Evolutionary conservation across 2,113 vertebrate genomes (phyloP).

Genomic region (Xenopus borealis): DNA sequence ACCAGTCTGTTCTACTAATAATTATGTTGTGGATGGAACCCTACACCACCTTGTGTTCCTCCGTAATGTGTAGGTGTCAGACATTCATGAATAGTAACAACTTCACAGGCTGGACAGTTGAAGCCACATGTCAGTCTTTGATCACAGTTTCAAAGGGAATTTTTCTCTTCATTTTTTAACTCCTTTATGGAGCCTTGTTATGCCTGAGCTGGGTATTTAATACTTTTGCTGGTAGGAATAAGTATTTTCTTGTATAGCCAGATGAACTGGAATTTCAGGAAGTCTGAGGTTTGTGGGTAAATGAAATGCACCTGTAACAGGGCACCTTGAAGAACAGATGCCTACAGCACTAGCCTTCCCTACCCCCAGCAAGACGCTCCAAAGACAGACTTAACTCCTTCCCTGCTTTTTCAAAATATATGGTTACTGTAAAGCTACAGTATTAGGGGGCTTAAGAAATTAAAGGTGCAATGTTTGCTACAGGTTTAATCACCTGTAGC

Average conservation of each 20-base stretch:
- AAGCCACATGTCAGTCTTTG: constrained; percentile 14
- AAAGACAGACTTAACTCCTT: constrained; percentile 17
- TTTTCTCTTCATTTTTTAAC: constrained; percentile 19
- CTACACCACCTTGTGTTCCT: background rate
- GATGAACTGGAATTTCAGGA: constrained; percentile 39
- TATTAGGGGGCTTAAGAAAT: no score
- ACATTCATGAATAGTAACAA: background rate
- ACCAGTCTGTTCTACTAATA: no score
- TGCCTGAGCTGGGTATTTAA: constrained; percentile 9
- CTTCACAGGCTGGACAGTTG: background rate
- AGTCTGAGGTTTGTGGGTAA: constrained; percentile 19
- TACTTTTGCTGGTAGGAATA: constrained; percentile 21
- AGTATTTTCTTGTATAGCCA: constrained; percentile 26
- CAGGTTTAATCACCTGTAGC: no score
- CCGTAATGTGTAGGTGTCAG: background rate
- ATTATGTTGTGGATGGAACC: no score
- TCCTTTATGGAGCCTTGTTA: constrained; percentile 26
- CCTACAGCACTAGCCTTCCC: background rate
- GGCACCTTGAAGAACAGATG: constrained; percentile 9
- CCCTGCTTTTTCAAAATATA: background rate
- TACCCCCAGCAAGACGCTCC: background rate
- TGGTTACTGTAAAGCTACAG: no score
- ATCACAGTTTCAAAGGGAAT: constrained; percentile 30
- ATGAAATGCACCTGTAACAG: constrained; percentile 27
- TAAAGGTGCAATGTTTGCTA: no score